A percentile compares a stretch with the other conserved stretches of the same genome.
phyloP scores from a whole-genome alignment of 1,140 invertebrate genomes.

The Drosophila kepulauana region DNA sequence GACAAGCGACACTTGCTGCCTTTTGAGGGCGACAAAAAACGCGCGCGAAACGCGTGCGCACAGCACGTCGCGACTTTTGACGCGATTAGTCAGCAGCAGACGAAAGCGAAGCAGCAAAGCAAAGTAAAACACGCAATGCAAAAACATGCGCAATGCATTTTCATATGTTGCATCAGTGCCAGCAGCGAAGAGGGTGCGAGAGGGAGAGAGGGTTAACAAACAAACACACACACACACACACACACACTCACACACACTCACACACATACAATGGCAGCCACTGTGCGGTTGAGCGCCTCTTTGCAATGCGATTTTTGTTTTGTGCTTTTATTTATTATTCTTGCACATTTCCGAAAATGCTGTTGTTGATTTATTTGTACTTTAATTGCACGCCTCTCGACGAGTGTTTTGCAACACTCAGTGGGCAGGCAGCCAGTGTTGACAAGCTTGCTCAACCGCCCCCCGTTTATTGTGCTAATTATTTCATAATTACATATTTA shows the following conservation, averaged over 20 bases:
- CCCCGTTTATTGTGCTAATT: neutral
- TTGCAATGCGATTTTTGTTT: conserved; percentile 50
- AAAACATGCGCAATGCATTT: conserved; percentile 74
- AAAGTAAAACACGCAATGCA: conserved; percentile 67
- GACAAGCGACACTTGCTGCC: neutral
- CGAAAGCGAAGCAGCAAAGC: neutral
- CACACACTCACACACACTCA: conserved; percentile 1
- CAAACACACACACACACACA: conserved; percentile 5
- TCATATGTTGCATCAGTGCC: conserved; percentile 65
- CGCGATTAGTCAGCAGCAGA: conserved; percentile 35
- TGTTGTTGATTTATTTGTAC: conserved; percentile 28
- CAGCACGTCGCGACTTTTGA: conserved; percentile 28
- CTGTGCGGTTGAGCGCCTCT: conserved; percentile 52
- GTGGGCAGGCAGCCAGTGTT: conserved; percentile 7
- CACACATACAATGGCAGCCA: conserved; percentile 54
- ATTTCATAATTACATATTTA: neutral
- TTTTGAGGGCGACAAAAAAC: conserved; percentile 38
- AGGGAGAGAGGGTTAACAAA: neutral
- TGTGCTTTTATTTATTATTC: conserved; percentile 9
- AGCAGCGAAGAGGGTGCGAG: neutral
- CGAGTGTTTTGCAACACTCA: conserved; percentile 23
- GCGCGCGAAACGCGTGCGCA: conserved; percentile 61
- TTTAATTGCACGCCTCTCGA: conserved; percentile 26
- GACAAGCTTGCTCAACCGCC: conserved; percentile 12
- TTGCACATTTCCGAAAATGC: conserved; percentile 35